Percentiles rank a stretch among this genome's conserved stretches.
phyloP scores from a whole-genome alignment of 2,888 invertebrate genomes.

The Lepetodrilus schrolli region DNA sequence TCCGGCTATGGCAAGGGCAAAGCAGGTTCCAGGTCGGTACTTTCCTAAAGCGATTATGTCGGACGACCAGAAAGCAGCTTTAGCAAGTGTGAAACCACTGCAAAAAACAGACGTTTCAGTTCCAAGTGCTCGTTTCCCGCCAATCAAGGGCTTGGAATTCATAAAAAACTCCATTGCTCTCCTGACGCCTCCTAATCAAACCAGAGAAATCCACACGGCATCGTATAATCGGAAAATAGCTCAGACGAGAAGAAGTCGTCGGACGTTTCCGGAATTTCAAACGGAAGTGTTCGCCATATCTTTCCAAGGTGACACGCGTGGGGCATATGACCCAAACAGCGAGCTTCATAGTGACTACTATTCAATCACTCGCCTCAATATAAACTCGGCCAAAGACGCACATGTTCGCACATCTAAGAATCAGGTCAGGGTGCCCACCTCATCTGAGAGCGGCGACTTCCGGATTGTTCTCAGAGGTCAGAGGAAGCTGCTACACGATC shows the following conservation, averaged over 20 bases:
- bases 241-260: constrained; percentile 22
- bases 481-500: constrained; percentile 9
- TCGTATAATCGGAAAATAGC: constrained; percentile 32
- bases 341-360: constrained; percentile 51
- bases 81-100: not conserved
- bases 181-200: not conserved
- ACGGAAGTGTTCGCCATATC: constrained; percentile 40
- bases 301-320: constrained; percentile 34
- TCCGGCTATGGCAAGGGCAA: constrained; percentile 36
- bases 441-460: not conserved
- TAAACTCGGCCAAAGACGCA: constrained; percentile 26
- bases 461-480: constrained; percentile 8
- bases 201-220: not conserved
- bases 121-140: not conserved
- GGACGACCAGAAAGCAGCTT: constrained; percentile 34
- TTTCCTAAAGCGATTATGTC: constrained; percentile 50
- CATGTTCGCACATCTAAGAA: not conserved
- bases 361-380: constrained; percentile 45
- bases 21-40: constrained; percentile 51
- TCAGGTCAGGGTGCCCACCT: not conserved
- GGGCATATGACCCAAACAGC: constrained; percentile 42
- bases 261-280: constrained; percentile 35
- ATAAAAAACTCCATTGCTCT: not conserved
- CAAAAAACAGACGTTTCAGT: not conserved
- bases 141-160: constrained; percentile 9